Conservation (phyloP, 2,888 invertebrate genomes). For the Eupithecia subumbrata region DNA sequence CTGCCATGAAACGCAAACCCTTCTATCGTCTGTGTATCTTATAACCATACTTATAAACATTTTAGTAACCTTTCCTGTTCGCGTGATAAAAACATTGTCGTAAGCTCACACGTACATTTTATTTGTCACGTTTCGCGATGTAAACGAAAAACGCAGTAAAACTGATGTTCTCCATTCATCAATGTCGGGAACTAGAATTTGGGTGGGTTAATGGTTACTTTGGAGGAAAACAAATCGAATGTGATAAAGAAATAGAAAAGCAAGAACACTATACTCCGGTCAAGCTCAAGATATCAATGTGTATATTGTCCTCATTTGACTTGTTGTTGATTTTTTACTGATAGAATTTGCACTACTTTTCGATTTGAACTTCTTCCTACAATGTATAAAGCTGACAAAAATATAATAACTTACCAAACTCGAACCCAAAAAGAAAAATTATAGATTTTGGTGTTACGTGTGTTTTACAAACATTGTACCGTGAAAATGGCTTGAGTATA, state of each 20-base stretch:
- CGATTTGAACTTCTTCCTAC: neutral
- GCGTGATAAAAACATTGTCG: slow-evolving; percentile 8
- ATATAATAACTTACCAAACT: no score
- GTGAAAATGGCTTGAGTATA: no score
- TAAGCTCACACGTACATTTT: slow-evolving; percentile 29
- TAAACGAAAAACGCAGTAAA: slow-evolving; percentile 35
- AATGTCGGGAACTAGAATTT: slow-evolving; percentile 30
- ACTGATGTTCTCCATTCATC: slow-evolving; percentile 40
- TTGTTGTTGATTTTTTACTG: no score
- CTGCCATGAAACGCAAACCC: slow-evolving; percentile 4
- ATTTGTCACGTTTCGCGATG: slow-evolving; percentile 29
- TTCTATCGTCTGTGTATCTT: neutral
- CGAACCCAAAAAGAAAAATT: no score
- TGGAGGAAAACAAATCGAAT: slow-evolving; percentile 1
- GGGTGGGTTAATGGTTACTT: neutral
- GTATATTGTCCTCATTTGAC: no score
- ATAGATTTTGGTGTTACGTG: neutral
- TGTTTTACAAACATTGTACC: neutral
- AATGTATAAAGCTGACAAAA: no score
- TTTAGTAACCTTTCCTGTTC: slow-evolving; percentile 3
- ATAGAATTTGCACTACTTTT: neutral
- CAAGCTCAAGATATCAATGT: no score
- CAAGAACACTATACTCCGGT: neutral
- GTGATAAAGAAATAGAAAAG: neutral
- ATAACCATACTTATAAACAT: neutral